phyloP scores from a whole-genome alignment of 23 tunicate genomes.

The Halocynthia aurantium region DNA sequence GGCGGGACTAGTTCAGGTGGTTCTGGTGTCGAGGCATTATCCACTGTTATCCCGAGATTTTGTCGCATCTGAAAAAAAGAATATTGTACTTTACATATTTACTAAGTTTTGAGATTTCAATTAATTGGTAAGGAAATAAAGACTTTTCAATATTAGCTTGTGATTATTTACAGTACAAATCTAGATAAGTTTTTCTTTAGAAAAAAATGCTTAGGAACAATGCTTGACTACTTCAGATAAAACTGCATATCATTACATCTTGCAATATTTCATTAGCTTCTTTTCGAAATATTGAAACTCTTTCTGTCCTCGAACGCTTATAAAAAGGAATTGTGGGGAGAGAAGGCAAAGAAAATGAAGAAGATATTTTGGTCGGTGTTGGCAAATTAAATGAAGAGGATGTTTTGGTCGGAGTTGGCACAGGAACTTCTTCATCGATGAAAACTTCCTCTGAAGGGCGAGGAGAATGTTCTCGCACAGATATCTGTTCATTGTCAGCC shows the following conservation, averaged over 20 bases:
- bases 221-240: background rate
- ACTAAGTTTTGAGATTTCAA: too few species aligned
- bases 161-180: too few species aligned
- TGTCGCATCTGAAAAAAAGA: conserved; percentile 60
- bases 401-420: background rate
- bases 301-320: conserved; percentile 29
- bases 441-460: conserved; percentile 15
- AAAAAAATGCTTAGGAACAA: too few species aligned
- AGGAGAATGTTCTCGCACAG: background rate
- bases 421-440: background rate
- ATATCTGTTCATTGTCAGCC: too few species aligned
- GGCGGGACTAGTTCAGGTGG: conserved; percentile 79
- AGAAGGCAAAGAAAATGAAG: conserved; percentile 8
- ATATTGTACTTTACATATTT: background rate
- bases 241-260: conserved; percentile 3
- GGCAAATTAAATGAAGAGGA: background rate
- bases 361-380: background rate
- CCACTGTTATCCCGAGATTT: conserved; percentile 63
- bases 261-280: conserved; percentile 62
- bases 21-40: conserved; percentile 10
- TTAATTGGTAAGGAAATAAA: too few species aligned
- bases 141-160: too few species aligned
- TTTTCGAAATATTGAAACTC: conserved; percentile 52
- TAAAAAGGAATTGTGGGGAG: conserved; percentile 15
- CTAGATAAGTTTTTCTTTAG: too few species aligned